Percentiles rank a stretch among this genome's conserved stretches.
These are phyloP conservation scores for Hemibagrus wyckioides DNA, from an alignment of 2,113 vertebrate genomes.

Conservation along the genomic window DNA sequence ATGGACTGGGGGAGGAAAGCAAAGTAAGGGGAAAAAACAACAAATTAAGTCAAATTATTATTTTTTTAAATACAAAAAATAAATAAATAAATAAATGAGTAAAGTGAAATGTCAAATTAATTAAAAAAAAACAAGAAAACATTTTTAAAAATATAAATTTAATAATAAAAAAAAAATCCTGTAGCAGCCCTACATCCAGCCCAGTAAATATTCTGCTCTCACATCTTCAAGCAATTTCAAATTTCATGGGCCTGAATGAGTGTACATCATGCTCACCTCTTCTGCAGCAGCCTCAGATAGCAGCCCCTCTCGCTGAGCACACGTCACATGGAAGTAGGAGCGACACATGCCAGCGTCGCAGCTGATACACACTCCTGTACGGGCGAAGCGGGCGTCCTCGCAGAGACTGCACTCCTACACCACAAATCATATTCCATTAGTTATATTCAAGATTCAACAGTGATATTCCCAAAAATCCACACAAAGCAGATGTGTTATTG, in stretches of 20 bases:
- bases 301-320: slow-evolving; percentile 95
- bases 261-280: slow-evolving; percentile 78
- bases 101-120: not conserved
- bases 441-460: too few species aligned
- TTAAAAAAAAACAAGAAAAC: not conserved
- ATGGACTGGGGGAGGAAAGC: too few species aligned
- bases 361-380: slow-evolving; percentile 97
- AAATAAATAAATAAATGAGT: too few species aligned
- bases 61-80: too few species aligned
- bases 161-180: not conserved
- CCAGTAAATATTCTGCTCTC: not conserved
- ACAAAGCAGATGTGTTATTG: not conserved
- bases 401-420: slow-evolving; percentile 95
- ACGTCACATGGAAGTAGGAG: slow-evolving; percentile 97
- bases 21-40: too few species aligned
- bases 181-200: not conserved
- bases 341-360: slow-evolving; percentile 99
- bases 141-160: not conserved
- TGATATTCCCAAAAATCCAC: not conserved
- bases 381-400: slow-evolving; percentile 92
- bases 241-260: not conserved
- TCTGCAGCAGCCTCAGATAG: slow-evolving; percentile 97
- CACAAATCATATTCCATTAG: not conserved
- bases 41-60: too few species aligned
- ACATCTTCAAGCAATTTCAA: not conserved